Percentiles rank a stretch among this genome's conserved stretches.
These are phyloP conservation scores for Caligus rogercresseyi DNA, from an alignment of 1,140 invertebrate genomes.

Conservation along the genomic window DNA sequence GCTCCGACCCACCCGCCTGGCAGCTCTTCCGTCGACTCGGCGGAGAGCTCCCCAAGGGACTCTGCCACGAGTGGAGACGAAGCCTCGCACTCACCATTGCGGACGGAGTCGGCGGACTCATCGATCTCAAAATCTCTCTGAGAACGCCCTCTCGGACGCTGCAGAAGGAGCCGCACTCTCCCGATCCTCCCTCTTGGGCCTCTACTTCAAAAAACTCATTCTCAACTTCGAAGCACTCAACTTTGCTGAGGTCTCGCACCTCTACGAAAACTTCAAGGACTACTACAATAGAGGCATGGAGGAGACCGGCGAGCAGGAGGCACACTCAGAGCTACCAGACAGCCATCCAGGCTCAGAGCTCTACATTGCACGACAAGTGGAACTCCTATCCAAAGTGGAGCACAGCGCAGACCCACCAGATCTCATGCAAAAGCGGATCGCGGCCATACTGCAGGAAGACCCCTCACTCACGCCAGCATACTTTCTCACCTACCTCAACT, in stretches of 20 bases:
- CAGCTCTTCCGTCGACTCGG: neutral
- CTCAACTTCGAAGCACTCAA: neutral
- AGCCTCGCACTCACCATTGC: neutral
- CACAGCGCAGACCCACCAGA: neutral
- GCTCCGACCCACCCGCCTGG: neutral
- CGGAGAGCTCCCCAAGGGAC: neutral
- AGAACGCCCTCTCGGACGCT: neutral
- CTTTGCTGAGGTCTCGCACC: constrained; percentile 2
- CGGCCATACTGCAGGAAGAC: neutral
- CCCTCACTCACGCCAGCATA: constrained; percentile 28
- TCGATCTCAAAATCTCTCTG: neutral
- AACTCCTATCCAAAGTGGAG: constrained; percentile 4
- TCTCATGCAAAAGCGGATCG: neutral
- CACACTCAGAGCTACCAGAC: neutral
- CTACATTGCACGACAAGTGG: constrained; percentile 13
- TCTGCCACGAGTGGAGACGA: neutral
- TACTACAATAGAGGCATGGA: constrained; percentile 3
- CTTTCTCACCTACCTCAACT: constrained; percentile 76
- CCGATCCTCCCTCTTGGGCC: neutral
- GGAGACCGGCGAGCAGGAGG: neutral
- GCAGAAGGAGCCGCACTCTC: neutral
- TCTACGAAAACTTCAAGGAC: neutral
- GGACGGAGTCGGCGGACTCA: neutral
- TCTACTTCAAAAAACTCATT: neutral
- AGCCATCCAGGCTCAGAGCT: neutral